Evolutionary conservation across 1,140 invertebrate genomes (phyloP).

Genomic region (Reticulitermes speratus): DNA sequence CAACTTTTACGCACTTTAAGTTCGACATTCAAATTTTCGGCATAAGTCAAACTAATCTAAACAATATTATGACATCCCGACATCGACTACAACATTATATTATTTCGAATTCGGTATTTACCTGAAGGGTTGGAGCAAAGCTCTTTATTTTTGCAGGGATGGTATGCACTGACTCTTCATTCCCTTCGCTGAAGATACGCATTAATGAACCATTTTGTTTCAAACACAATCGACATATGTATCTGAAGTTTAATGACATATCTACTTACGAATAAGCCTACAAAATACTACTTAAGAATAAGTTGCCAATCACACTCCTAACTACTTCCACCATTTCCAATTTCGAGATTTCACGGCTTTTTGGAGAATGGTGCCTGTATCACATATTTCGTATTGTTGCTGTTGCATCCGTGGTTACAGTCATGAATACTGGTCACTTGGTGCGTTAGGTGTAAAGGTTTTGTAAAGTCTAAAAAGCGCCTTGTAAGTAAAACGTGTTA

Average conservation of each 20-base stretch:
- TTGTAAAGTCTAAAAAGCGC: no score
- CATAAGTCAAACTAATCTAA: no score
- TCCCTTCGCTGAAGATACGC: neutral
- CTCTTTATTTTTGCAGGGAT: slow-evolving; percentile 11
- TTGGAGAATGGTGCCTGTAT: neutral
- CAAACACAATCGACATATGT: neutral
- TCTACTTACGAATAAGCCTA: neutral
- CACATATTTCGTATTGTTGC: no score
- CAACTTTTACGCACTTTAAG: no score
- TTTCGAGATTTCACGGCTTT: neutral
- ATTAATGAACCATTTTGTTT: neutral
- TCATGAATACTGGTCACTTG: no score
- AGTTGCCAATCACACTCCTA: neutral
- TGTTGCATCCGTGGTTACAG: no score
- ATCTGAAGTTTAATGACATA: neutral
- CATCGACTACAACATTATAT: no score
- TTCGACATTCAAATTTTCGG: no score
- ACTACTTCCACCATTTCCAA: neutral
- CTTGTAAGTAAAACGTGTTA: no score
- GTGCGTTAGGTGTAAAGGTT: no score
- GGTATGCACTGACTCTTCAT: neutral
- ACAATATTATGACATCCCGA: no score
- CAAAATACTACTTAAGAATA: neutral
- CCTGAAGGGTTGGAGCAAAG: slow-evolving; percentile 4
- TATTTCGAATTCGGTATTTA: neutral